These are phyloP conservation scores for Macquaria ambigua DNA, from an alignment of 2,113 vertebrate genomes.

Conservation along the genomic window DNA sequence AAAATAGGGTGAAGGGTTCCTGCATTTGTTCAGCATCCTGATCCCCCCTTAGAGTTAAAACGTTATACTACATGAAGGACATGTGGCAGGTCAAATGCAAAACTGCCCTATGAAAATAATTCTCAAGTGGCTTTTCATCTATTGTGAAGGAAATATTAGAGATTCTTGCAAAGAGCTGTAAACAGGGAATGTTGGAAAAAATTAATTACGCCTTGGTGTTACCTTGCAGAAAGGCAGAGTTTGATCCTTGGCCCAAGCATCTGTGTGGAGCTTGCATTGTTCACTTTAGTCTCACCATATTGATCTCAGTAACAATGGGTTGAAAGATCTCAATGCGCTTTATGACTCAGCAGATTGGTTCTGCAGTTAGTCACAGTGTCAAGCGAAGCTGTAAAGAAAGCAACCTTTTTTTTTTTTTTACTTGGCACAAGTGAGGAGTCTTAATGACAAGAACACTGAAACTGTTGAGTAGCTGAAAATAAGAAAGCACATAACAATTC, in stretches of 20 bases:
- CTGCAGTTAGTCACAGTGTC: constrained; percentile 60
- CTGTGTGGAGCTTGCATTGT: constrained; percentile 56
- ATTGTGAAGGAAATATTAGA: not conserved
- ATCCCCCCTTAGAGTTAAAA: not conserved
- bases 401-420: constrained; percentile 8
- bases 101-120: not conserved
- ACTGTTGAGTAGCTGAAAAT: constrained; percentile 48
- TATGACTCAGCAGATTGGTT: constrained; percentile 71
- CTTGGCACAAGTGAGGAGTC: constrained; percentile 32
- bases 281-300: constrained; percentile 65
- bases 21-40: not conserved
- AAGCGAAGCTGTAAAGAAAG: constrained; percentile 31
- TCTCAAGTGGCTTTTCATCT: constrained; percentile 5
- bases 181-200: not conserved
- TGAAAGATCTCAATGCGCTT: constrained; percentile 49
- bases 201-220: not conserved
- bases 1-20: not conserved
- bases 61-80: not conserved
- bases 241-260: constrained; percentile 27
- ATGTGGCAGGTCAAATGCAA: not conserved
- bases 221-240: not conserved
- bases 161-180: not conserved
- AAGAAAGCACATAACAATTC: constrained; percentile 28
- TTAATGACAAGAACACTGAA: constrained; percentile 51
- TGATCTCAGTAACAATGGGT: constrained; percentile 68